A percentile compares a stretch with the other conserved stretches of the same genome.
phyloP scores from a whole-genome alignment of 2,888 invertebrate species.

The Nymphalis urticae region DNA sequence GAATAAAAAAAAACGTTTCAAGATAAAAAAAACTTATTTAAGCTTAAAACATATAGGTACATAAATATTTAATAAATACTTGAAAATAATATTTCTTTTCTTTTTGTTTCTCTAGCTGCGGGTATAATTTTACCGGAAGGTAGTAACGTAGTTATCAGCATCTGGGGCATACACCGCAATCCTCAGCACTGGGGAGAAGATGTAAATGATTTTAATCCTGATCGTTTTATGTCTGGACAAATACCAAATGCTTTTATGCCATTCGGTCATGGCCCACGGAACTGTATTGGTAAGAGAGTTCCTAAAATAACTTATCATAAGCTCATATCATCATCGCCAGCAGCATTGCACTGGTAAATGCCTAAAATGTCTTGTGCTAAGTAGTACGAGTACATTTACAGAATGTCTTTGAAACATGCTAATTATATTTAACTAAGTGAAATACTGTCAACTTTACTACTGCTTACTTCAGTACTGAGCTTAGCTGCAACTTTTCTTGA shows the following conservation, averaged over 20 bases:
- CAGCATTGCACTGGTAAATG: no score
- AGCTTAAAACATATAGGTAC: not conserved
- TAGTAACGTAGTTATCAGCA: conserved; percentile 44
- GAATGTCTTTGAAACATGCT: no score
- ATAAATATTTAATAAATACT: not conserved
- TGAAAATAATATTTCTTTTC: not conserved
- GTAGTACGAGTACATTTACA: no score
- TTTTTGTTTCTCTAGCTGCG: conserved; percentile 19
- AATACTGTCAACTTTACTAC: no score
- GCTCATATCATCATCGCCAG: no score
- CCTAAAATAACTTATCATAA: no score
- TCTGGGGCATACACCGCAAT: conserved; percentile 57
- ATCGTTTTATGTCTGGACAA: conserved; percentile 51
- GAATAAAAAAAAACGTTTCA: no score
- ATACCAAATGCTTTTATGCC: conserved; percentile 49
- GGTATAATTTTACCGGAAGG: conserved; percentile 47
- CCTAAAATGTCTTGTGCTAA: no score
- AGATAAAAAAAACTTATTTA: not conserved
- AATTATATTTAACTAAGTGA: no score
- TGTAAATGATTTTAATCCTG: conserved; percentile 55
- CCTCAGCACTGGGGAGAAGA: conserved; percentile 58
- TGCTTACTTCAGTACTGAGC: no score
- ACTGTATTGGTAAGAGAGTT: conserved; percentile 49
- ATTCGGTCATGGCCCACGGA: conserved; percentile 53
- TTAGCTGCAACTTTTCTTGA: no score